Percentiles rank a stretch among this genome's conserved stretches.
Evolutionary conservation across 2,113 vertebrate species (phyloP).

Genomic region (Eolophus roseicapilla): DNA sequence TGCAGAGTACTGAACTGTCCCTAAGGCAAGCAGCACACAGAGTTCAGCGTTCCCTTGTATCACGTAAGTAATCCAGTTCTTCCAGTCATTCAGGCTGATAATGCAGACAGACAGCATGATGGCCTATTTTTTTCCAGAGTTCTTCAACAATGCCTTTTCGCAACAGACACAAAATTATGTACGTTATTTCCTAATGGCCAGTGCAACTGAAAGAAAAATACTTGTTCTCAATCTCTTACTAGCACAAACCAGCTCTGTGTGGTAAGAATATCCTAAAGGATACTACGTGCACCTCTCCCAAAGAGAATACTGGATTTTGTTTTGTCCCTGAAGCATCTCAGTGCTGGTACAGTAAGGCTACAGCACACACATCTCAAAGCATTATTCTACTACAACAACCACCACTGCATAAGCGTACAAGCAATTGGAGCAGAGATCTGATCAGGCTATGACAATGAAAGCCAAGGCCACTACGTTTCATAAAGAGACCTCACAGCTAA

Average conservation of each 20-base stretch:
- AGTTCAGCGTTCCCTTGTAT: neutral
- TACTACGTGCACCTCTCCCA: neutral
- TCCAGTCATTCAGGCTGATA: constrained; percentile 1
- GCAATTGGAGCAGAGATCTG: constrained; percentile 1
- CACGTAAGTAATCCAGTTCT: constrained; percentile 36
- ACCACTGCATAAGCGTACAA: neutral
- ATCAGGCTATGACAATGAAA: neutral
- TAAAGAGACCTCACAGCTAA: constrained; percentile 10
- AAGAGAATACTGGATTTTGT: neutral
- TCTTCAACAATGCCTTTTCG: constrained; percentile 58
- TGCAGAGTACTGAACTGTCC: neutral
- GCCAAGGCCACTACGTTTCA: neutral
- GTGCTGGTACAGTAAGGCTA: neutral
- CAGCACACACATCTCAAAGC: neutral
- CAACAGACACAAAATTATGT: constrained; percentile 48
- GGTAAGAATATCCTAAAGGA: neutral
- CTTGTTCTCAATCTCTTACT: constrained; percentile 36
- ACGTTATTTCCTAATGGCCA: constrained; percentile 54
- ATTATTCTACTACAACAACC: neutral
- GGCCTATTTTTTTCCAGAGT: constrained; percentile 63
- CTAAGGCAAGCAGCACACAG: neutral
- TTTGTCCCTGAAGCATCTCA: neutral
- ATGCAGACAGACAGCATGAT: constrained; percentile 6
- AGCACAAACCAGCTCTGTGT: constrained; percentile 46
- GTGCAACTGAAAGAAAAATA: constrained; percentile 51